Conservation (phyloP, 2,797 vertebrate genomes). For the Pipistrellus nathusii region DNA sequence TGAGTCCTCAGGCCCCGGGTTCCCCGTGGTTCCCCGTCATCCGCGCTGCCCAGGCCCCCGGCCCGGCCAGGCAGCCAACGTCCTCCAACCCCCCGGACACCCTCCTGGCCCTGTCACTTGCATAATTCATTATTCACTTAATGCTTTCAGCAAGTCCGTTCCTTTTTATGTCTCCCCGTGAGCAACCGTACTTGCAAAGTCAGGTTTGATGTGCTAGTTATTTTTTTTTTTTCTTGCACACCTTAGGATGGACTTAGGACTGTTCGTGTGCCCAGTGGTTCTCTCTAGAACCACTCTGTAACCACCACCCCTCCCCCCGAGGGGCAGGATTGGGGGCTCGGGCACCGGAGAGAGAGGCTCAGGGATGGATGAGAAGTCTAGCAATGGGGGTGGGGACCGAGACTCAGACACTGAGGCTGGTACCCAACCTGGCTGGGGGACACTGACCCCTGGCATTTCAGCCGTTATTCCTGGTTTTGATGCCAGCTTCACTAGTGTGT, state of each 20-base stretch:
- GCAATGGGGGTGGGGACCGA: rapidly evolving
- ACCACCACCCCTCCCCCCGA: too few relatives aligned
- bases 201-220: neutral
- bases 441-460: neutral
- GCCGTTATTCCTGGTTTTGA: neutral
- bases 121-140: neutral
- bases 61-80: neutral
- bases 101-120: neutral
- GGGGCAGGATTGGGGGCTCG: neutral
- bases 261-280: neutral
- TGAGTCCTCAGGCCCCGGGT: slow-evolving; percentile 85
- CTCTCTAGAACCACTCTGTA: neutral
- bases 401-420: neutral
- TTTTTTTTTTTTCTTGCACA: neutral
- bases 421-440: neutral
- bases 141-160: neutral
- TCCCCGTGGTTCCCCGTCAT: rapidly evolving
- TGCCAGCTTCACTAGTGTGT: too few relatives aligned
- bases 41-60: neutral
- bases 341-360: neutral
- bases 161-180: neutral
- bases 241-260: neutral
- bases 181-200: neutral
- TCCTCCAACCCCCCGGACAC: neutral
- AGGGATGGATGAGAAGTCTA: neutral